Evolutionary conservation across 2,888 invertebrate species (phyloP).

Genomic region (Trissonchulus sp.): DNA sequence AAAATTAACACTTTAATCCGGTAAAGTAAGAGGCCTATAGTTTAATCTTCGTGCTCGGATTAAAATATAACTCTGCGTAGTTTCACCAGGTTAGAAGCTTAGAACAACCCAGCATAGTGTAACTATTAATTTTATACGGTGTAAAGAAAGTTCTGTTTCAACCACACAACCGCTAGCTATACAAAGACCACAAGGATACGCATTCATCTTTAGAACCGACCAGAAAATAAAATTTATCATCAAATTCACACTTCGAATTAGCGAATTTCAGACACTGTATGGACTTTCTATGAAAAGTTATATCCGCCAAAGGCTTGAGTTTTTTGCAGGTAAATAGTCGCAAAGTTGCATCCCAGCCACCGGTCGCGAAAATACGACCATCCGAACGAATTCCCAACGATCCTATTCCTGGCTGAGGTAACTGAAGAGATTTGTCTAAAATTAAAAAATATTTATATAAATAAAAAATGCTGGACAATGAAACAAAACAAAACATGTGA

Average conservation of each 20-base stretch:
- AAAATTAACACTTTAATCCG: no score
- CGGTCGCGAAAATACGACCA: conserved; percentile 46
- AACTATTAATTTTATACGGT: no score
- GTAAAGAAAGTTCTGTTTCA: no score
- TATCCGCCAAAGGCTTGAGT: conserved; percentile 47
- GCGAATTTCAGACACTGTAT: conserved; percentile 44
- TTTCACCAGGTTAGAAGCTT: no score
- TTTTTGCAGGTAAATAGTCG: conserved; percentile 46
- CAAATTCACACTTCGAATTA: no score
- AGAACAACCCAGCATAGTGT: no score
- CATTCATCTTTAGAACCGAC: conserved; percentile 48
- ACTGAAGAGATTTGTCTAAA: background rate
- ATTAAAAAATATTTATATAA: no score
- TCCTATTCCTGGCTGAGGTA: conserved; percentile 46
- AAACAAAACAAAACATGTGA: no score
- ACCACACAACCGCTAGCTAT: conserved; percentile 34
- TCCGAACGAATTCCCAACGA: conserved; percentile 43
- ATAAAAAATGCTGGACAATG: no score
- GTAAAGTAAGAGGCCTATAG: no score
- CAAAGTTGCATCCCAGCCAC: conserved; percentile 49
- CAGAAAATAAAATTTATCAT: conserved; percentile 31
- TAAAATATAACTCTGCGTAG: no score
- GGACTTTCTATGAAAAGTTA: conserved; percentile 47
- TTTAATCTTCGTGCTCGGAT: no score
- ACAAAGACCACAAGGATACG: conserved; percentile 50